Evolutionary conservation across 2,113 vertebrate species (phyloP).

Genomic region (Cacatua alba): DNA sequence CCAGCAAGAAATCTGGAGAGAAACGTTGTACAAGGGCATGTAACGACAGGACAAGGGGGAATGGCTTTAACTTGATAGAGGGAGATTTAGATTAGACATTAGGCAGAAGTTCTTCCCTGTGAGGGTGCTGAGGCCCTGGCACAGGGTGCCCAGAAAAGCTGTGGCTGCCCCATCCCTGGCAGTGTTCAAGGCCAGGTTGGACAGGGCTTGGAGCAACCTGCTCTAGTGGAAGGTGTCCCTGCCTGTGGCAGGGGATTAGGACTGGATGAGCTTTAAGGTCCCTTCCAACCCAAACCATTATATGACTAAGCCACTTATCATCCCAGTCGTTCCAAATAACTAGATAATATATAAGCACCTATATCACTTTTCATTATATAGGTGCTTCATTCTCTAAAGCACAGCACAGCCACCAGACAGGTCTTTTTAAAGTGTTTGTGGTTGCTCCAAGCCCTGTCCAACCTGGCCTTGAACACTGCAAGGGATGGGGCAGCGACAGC

Average conservation of each 20-base stretch:
- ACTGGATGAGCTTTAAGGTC: too few species aligned
- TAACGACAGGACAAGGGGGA: not conserved
- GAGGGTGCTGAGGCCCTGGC: too few species aligned
- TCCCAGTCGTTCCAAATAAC: not conserved
- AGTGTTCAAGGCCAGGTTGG: too few species aligned
- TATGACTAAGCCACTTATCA: not conserved
- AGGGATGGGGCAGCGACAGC: not conserved
- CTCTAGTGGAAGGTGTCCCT: too few species aligned
- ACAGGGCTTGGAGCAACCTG: too few species aligned
- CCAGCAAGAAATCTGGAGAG: not conserved
- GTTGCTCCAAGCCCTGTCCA: not conserved
- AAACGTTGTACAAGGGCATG: not conserved
- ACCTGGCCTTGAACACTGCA: not conserved
- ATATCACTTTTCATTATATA: not conserved
- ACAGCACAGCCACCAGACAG: not conserved
- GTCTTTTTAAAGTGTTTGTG: not conserved
- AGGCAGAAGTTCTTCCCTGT: too few species aligned
- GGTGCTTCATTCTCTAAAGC: not conserved
- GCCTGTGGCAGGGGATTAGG: too few species aligned
- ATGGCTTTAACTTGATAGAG: not conserved
- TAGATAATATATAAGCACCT: not conserved
- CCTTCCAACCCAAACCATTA: too few species aligned
- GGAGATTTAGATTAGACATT: not conserved
- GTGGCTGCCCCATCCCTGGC: too few species aligned
- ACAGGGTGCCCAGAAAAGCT: too few species aligned